Percentiles rank a stretch among this genome's conserved stretches.
These are phyloP conservation scores for Malurus alboscapulatus DNA, from an alignment of 2,113 vertebrate species.

Conservation along the genomic window DNA sequence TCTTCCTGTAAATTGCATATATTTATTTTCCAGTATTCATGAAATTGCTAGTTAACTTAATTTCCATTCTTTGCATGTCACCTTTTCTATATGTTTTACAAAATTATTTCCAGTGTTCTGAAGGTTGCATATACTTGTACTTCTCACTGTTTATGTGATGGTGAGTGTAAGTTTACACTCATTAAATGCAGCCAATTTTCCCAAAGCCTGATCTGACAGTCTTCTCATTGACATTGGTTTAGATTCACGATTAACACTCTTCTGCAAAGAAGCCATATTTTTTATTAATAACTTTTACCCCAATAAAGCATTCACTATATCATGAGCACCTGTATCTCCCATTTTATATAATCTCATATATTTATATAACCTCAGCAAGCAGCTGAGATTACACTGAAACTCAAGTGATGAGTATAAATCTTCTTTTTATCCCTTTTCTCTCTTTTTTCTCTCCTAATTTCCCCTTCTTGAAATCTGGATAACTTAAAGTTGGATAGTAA, in stretches of 20 bases:
- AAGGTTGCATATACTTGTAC: not conserved
- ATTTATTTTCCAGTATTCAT: not conserved
- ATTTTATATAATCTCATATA: not conserved
- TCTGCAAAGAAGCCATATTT: not conserved
- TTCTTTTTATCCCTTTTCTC: not conserved
- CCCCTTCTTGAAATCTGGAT: not conserved
- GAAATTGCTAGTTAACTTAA: not conserved
- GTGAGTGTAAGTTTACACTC: not conserved
- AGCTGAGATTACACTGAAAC: not conserved
- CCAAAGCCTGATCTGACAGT: not conserved
- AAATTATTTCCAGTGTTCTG: not conserved
- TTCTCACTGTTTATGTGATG: not conserved
- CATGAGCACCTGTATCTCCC: not conserved
- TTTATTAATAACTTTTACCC: not conserved
- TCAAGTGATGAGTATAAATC: not conserved
- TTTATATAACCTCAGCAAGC: not conserved
- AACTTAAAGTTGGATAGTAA: not conserved
- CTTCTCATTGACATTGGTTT: not conserved
- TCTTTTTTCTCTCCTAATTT: not conserved
- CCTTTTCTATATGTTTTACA: not conserved
- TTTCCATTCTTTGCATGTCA: not conserved
- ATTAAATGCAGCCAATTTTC: not conserved
- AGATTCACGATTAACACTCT: not conserved
- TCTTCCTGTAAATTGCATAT: not conserved
- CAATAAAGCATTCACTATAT: not conserved